A percentile compares a stretch with the other conserved stretches of the same genome.
phyloP scores from a whole-genome alignment of 2,797 vertebrate genomes.

The Myotis planiceps region DNA sequence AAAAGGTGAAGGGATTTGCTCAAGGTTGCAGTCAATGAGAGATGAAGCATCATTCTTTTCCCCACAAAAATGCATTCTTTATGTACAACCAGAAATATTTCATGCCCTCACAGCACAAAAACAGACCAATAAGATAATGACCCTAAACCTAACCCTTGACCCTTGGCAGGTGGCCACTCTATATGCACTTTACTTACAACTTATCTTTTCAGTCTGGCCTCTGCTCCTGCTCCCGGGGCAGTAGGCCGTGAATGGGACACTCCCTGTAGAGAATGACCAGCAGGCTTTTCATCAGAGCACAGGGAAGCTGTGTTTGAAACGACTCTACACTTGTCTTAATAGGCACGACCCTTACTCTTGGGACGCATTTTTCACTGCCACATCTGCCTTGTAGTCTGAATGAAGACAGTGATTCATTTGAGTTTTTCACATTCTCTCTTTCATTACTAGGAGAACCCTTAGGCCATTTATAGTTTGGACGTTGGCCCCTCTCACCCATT shows the following conservation, averaged over 20 bases:
- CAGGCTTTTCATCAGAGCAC: background rate
- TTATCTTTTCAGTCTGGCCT: slow-evolving; percentile 41
- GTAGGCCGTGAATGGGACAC: background rate
- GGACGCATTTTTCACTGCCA: slow-evolving; percentile 58
- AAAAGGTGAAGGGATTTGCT: background rate
- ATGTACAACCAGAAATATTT: background rate
- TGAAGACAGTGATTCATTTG: slow-evolving; percentile 65
- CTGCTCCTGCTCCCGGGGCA: background rate
- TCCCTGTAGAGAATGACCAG: background rate
- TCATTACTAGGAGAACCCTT: slow-evolving; percentile 58
- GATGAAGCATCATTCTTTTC: background rate
- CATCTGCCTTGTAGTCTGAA: slow-evolving; percentile 36
- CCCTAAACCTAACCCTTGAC: background rate
- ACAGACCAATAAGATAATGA: background rate
- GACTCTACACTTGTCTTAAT: slow-evolving; percentile 53
- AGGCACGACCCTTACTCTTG: slow-evolving; percentile 39
- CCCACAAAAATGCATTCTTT: background rate
- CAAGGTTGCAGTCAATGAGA: background rate
- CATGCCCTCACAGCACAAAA: slow-evolving; percentile 15
- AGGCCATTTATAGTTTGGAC: slow-evolving; percentile 57
- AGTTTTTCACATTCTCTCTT: slow-evolving; percentile 65
- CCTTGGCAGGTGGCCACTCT: slow-evolving; percentile 63
- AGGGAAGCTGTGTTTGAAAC: slow-evolving; percentile 15
- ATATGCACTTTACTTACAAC: slow-evolving; percentile 11
- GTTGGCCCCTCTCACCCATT: slow-evolving; percentile 10